These are phyloP conservation scores for Bellardia pandia DNA, from an alignment of 2,888 invertebrate genomes.

Conservation along the genomic window DNA sequence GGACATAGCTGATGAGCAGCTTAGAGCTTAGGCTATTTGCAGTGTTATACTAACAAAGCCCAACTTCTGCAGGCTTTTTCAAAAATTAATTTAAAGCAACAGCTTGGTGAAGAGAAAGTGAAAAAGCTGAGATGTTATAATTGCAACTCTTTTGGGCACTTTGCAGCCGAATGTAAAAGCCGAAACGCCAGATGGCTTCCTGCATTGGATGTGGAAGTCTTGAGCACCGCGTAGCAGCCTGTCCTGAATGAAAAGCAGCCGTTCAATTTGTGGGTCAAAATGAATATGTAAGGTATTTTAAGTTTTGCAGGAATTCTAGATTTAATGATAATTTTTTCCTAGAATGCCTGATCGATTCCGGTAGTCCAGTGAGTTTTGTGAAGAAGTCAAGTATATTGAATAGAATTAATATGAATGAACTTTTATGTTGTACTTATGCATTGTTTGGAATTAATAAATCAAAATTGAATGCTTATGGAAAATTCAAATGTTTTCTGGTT, in stretches of 20 bases:
- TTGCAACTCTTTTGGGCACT: too few relatives aligned
- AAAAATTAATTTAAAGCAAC: slow-evolving; percentile 6
- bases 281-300: slow-evolving; percentile 58
- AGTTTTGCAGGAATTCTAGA: slow-evolving; percentile 28
- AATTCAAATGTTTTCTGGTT: slow-evolving; percentile 17
- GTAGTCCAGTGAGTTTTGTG: slow-evolving; percentile 36
- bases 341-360: slow-evolving; percentile 51
- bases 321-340: slow-evolving; percentile 21
- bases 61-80: slow-evolving; percentile 33
- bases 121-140: slow-evolving; percentile 53
- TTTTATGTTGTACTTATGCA: background rate
- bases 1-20: slow-evolving; percentile 56
- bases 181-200: slow-evolving; percentile 57
- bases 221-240: slow-evolving; percentile 46
- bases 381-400: slow-evolving; percentile 2
- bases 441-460: slow-evolving; percentile 53
- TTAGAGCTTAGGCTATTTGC: slow-evolving; percentile 62
- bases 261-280: background rate
- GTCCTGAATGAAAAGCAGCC: slow-evolving; percentile 41
- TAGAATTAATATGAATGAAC: background rate
- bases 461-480: background rate
- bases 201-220: slow-evolving; percentile 64
- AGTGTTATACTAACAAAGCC: slow-evolving; percentile 42
- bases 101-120: background rate
- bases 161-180: too few relatives aligned